Evolutionary conservation across 2,113 vertebrate genomes (phyloP).

Genomic region (Brevimyrus niger): DNA sequence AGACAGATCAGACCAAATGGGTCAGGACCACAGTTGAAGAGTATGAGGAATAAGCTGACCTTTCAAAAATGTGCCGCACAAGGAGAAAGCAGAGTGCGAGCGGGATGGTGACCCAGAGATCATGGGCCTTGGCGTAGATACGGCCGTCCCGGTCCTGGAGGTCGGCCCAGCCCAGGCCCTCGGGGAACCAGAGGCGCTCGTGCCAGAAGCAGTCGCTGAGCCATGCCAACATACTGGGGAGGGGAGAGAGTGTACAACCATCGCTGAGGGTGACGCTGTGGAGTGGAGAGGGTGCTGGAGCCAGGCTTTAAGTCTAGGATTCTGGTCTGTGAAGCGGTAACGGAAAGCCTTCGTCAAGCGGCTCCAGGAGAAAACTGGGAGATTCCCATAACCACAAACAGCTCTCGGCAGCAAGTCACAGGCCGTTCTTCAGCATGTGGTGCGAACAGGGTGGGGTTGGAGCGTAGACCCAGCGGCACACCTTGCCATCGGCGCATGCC

Average conservation of each 20-base stretch:
- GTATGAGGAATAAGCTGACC: slow-evolving; percentile 53
- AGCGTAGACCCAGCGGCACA: neutral
- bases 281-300: neutral
- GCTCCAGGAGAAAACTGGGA: neutral
- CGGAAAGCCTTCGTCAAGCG: neutral
- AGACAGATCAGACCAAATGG: neutral
- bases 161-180: slow-evolving; percentile 81
- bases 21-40: neutral
- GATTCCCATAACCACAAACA: neutral
- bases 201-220: slow-evolving; percentile 79
- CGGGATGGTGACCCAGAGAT: slow-evolving; percentile 80
- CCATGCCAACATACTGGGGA: slow-evolving; percentile 69
- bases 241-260: slow-evolving; percentile 17
- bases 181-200: slow-evolving; percentile 86
- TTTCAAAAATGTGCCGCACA: slow-evolving; percentile 79
- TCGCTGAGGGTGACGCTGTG: neutral
- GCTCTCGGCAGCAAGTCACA: neutral
- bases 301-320: neutral
- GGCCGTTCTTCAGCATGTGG: neutral
- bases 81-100: slow-evolving; percentile 78
- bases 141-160: slow-evolving; percentile 68
- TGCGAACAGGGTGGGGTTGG: neutral
- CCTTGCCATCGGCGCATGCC: neutral
- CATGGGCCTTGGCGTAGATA: slow-evolving; percentile 67
- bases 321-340: neutral